Evolutionary conservation across 1,140 invertebrate genomes (phyloP), one percentile per base, ranked within the genome.

Genomic region (Odontomachus brunneus): DNA sequence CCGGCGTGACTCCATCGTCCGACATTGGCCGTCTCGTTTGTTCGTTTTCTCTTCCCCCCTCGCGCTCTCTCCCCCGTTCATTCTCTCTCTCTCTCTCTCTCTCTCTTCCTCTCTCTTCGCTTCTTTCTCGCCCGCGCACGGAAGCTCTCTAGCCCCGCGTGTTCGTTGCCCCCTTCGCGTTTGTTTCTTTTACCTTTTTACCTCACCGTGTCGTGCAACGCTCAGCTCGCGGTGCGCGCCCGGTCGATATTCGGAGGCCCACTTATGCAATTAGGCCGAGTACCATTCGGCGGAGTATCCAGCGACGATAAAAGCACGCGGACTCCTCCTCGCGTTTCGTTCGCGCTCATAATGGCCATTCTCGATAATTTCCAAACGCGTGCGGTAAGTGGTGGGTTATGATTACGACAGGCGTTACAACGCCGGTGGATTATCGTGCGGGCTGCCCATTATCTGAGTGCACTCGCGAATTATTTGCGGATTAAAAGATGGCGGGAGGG

Each of bases 101-200:
- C 63, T 60, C 22, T 59, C 22, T 53, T 22, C 33, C 22, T 67
- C 69, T 65, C 44, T 65, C 62, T 57, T 38, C 19, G 38, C 57
- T 57, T 62, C 24, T 4, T 62, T 38, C 19, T 26, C 14, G 17
- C 48, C 0, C n/a, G 22, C 38, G 9, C 5, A 33, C 29, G 17
- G 9, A 24, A n/a, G 3, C 17, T 59, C 53, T 62, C 44, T 9
- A 24, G 19, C 33, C 17, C 65, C 33, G 22, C 57, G 59, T 51
- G 29, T 84, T 33, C 66, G 26, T 83, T 66, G 11, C 83, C 55
- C 74, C 65, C 76, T 69, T 76, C n/a, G 49, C 65, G 63, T 85
- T 60, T 69, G 33, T 78, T 74, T 78, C 71, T 74, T 78, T 72
- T 84, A 73, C 48, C 51, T 62, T 69, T 82, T 84, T 82, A 83